Conservation (phyloP, 1,140 invertebrate species). For the Anastrepha obliqua region DNA sequence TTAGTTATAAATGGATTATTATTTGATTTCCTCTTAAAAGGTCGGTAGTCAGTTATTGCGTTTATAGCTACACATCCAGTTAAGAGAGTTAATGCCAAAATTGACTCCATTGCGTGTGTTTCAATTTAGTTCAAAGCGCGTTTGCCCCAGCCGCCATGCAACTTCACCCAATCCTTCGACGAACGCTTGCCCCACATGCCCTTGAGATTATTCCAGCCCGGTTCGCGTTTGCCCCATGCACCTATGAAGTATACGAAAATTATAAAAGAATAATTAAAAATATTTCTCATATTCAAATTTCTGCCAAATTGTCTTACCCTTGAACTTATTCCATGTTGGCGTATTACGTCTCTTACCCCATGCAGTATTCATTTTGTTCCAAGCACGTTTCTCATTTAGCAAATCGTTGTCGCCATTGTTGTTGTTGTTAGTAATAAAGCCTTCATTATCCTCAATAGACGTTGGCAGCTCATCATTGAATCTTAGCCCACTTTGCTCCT, state of each 20-base stretch:
- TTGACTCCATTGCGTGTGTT: slow-evolving; percentile 57
- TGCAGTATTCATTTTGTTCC: slow-evolving; percentile 79
- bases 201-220: slow-evolving; percentile 83
- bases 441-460: slow-evolving; percentile 27
- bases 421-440: slow-evolving; percentile 18
- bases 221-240: slow-evolving; percentile 82
- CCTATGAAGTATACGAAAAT: slow-evolving; percentile 63
- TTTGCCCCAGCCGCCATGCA: slow-evolving; percentile 71
- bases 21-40: not conserved
- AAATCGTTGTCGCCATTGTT: slow-evolving; percentile 55
- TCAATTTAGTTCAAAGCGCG: slow-evolving; percentile 59
- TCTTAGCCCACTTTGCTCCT: slow-evolving; percentile 20
- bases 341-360: slow-evolving; percentile 80
- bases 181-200: slow-evolving; percentile 83
- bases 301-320: slow-evolving; percentile 72
- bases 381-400: slow-evolving; percentile 77
- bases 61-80: not conserved
- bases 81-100: not conserved
- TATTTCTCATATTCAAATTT: too few species aligned
- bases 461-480: not conserved
- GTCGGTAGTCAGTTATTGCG: not conserved
- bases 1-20: slow-evolving; percentile 34
- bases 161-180: slow-evolving; percentile 68
- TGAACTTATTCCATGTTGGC: slow-evolving; percentile 78
- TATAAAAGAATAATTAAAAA: slow-evolving; percentile 1